phyloP scores from a whole-genome alignment of 2,797 vertebrate species.

The Synaphobranchus kaupii region DNA sequence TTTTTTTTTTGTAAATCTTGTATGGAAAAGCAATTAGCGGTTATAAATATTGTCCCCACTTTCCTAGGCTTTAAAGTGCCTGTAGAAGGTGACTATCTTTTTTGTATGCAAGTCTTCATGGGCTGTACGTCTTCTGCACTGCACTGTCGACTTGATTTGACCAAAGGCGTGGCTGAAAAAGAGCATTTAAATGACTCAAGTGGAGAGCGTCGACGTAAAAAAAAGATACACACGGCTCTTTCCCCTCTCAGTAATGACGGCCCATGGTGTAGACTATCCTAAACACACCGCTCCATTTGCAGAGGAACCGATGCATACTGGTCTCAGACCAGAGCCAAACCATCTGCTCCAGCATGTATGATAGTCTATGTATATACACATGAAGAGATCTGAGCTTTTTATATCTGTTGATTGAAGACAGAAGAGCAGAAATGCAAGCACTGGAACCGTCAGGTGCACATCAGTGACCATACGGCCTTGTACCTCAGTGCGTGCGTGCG shows the following conservation, averaged over 20 bases:
- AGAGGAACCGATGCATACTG: conserved; percentile 6
- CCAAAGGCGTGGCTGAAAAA: neutral
- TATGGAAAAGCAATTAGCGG: conserved; percentile 46
- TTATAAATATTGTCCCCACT: conserved; percentile 44
- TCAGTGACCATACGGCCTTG: neutral
- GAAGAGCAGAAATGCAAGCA: neutral
- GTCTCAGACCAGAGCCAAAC: conserved; percentile 21
- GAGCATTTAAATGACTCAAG: neutral
- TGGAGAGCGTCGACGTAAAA: neutral
- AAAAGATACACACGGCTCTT: neutral
- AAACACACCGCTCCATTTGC: conserved; percentile 1
- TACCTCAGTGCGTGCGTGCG: neutral
- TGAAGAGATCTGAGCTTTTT: neutral
- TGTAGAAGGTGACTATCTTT: conserved; percentile 51
- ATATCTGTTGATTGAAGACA: conserved; percentile 21
- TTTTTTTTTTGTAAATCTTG: conserved; percentile 2
- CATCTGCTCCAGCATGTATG: conserved; percentile 6
- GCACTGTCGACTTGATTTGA: conserved; percentile 36
- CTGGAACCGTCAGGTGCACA: neutral
- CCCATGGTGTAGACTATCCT: conserved; percentile 8
- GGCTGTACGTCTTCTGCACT: neutral
- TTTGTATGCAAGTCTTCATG: conserved; percentile 53
- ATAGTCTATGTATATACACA: conserved; percentile 2
- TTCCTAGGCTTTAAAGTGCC: conserved; percentile 42
- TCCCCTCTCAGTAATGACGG: neutral